These are phyloP conservation scores for Melieria omissa DNA, from an alignment of 2,888 invertebrate species.

Conservation along the genomic window DNA sequence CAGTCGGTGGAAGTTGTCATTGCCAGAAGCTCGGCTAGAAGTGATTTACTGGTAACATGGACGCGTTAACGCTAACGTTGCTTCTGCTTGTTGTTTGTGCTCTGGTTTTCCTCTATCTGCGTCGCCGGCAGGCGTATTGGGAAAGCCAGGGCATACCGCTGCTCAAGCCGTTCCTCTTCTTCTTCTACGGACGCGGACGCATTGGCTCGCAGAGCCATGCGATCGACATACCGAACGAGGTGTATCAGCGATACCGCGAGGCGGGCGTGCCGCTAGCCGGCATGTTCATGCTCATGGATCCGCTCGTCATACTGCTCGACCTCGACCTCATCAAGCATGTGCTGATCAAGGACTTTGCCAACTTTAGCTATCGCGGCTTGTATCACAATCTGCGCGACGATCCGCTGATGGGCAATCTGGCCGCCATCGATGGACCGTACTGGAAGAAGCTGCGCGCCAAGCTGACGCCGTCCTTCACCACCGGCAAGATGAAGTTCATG, in stretches of 20 bases:
- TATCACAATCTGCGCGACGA: conserved; percentile 59
- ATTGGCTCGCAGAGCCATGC: conserved; percentile 26
- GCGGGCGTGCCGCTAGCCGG: conserved; percentile 21
- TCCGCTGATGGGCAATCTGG: conserved; percentile 60
- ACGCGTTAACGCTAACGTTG: conserved; percentile 1
- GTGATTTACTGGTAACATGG: background rate
- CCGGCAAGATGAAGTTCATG: conserved; percentile 50
- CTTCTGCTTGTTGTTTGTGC: background rate
- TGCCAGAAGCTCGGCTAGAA: background rate
- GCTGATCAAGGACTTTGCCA: conserved; percentile 61
- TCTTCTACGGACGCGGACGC: conserved; percentile 23
- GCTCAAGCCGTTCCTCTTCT: conserved; percentile 13
- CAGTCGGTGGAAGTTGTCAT: background rate
- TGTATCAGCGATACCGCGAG: conserved; percentile 17
- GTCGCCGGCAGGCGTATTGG: conserved; percentile 26
- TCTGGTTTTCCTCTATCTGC: conserved; percentile 17
- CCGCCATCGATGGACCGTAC: conserved; percentile 60
- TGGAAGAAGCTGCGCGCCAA: conserved; percentile 65
- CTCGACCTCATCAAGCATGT: conserved; percentile 57
- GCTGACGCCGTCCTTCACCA: conserved; percentile 68
- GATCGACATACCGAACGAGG: conserved; percentile 33
- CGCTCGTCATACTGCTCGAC: conserved; percentile 43
- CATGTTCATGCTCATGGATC: conserved; percentile 25
- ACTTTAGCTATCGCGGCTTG: conserved; percentile 62
- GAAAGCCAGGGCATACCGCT: conserved; percentile 14